Base-by-base conservation (phyloP, 2,888 invertebrate species). In the Agrochola circellaris region DNA sequence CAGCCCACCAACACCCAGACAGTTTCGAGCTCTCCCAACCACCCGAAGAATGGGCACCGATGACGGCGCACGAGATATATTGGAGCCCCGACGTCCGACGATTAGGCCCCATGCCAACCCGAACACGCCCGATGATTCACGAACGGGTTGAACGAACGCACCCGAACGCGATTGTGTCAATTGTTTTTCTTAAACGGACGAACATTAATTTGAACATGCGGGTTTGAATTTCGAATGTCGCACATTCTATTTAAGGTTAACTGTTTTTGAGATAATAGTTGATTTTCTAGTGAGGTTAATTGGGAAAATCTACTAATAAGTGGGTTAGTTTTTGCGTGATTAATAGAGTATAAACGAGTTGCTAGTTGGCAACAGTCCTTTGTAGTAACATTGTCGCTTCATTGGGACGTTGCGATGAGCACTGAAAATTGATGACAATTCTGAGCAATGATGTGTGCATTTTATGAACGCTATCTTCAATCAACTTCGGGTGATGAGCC, bases 81-180 rank as follows among this genome's bases (percentile, higher is more conserved):
- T 93, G 93, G 93, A 91, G 91, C 91, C 92, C 88, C 94, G 94
- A 94, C 93, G 91, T 92, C 91, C 93, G 93, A 87, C 96, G 96
- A 96, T 96, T 96, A 96, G 96, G 96, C 93, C 92, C 90, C 90
- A 91, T 95, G 96, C 96, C 96, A 96, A 96, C 92, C 93, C 84
- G 88, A 93, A 87, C 87, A 88, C 90, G 87, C 90, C 91, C 93
- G 93, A 94, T 95, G 95, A 95, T 94, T 94, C 95, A 95, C 94
- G 93, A 93, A 93, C 93, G 95, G 92, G 95, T 93, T 95, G 95
- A 96, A 92, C 91, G 92, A 89, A 91, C 92, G 87, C 88, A 84
- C 92, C 91, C 94, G 91, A 89, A 90, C 92, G 89, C 87, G 91
- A 92, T 91, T 88, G 92, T 93, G 93, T 93, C 96, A 95, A 96